Base-by-base conservation (phyloP, 2,888 invertebrate genomes). In the Xestia xanthographa region DNA sequence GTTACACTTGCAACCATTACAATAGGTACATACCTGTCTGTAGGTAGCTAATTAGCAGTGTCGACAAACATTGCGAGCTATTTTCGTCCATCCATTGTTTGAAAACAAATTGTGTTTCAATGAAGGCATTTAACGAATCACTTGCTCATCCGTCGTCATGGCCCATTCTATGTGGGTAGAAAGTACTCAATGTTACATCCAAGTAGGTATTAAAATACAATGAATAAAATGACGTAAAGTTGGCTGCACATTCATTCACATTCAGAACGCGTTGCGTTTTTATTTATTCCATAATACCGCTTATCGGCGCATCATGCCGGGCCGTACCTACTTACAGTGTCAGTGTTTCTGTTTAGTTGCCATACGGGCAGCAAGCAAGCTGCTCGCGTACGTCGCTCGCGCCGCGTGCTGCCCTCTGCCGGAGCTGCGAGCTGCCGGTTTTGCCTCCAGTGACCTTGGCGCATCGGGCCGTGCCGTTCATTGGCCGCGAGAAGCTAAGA, bases 221-320 rank as follows among this genome's bases (percentile, higher is more conserved):
- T 87, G 82, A 84, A 87, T 80, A 85, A 83, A 87, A 79, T 91
- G 90, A 90, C 91, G 91, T 91, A 89, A 88, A 91, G 86, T 90
- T 89, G 80, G 84, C 85, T 90, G 90, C 90, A 91, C 91, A 93
- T 94, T 94, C 94, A 95, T 95, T 95, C 93, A 94, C 82, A 95
- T 95, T 95, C 94, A 92, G 92, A 91, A 90, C 91, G 91, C 91
- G 90, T 90, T 86, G 90, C 92, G 92, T 94, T 95, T 95, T 95
- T 95, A 94, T 95, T 94, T 95, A 95, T 95, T 95, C 94, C 92
- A 90, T 93, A 94, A 93, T 94, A 95, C 94, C 92, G 94, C 95
- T 96, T 96, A 96, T 96, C 96, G 95, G 93, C 92, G 94, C 95
- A 95, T 95, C 95, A 91, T 91, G 92, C 87, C 88, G 90, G 88